phyloP scores from a whole-genome alignment of 2,113 vertebrate genomes.

The Pungitius pungitius region DNA sequence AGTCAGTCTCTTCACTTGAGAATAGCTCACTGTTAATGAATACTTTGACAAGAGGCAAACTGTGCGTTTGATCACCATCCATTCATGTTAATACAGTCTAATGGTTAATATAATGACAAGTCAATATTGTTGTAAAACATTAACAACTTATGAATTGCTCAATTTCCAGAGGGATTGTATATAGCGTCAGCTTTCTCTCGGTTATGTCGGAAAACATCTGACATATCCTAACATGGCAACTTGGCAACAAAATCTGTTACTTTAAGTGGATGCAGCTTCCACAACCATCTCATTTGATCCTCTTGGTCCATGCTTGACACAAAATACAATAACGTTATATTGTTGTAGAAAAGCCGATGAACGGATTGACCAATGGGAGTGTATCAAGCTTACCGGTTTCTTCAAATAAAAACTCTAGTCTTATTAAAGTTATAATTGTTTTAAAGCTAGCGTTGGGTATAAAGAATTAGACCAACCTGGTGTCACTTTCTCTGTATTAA shows the following conservation, averaged over 20 bases:
- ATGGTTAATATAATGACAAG: not conserved
- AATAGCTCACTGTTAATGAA: not conserved
- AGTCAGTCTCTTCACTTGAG: not conserved
- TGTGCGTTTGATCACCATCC: not conserved
- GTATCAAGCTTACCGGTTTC: not conserved
- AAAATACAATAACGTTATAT: not conserved
- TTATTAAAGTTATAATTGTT: not conserved
- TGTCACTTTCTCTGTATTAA: not conserved
- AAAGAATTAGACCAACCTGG: not conserved
- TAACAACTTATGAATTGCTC: not conserved
- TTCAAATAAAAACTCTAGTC: too few species aligned
- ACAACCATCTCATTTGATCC: too few species aligned
- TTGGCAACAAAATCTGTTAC: not conserved
- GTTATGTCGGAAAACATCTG: not conserved
- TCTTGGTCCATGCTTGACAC: not conserved
- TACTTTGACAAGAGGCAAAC: not conserved
- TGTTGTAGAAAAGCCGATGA: not conserved
- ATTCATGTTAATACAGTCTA: not conserved
- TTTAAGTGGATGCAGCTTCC: not conserved
- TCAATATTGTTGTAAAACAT: not conserved
- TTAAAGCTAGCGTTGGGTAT: not conserved
- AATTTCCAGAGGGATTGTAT: not conserved
- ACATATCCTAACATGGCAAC: not conserved
- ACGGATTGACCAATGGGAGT: not conserved
- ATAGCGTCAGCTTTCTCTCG: not conserved